Conservation (phyloP, 2,797 vertebrate genomes). For the Pangasius macronema region DNA sequence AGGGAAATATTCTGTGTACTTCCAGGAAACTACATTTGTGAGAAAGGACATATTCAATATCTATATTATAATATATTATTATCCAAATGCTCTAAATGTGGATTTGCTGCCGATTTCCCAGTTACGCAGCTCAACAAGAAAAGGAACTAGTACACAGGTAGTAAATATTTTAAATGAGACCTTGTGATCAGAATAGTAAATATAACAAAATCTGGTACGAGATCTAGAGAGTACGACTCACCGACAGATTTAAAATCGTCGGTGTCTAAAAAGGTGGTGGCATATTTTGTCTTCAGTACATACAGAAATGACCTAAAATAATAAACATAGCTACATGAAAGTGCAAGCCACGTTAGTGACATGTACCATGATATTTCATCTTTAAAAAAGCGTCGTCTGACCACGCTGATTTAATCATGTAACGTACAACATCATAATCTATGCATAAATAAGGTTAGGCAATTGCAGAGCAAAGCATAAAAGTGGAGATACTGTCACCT, state of each 20-base stretch:
- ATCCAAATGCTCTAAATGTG: background rate
- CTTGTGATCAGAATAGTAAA: background rate
- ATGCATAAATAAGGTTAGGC: no score
- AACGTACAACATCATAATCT: background rate
- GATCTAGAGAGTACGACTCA: no score
- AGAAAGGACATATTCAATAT: background rate
- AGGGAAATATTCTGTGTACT: background rate
- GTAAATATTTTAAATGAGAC: background rate
- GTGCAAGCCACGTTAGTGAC: background rate
- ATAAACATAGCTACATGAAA: background rate
- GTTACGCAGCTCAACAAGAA: background rate
- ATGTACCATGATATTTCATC: background rate
- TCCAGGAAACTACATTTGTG: background rate
- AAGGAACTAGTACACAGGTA: background rate
- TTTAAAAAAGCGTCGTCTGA: background rate
- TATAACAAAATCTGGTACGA: no score
- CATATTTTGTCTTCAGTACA: background rate
- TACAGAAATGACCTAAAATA: background rate
- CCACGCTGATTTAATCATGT: background rate
- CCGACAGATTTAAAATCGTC: no score
- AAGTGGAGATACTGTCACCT: background rate
- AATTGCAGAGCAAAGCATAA: background rate
- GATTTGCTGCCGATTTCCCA: background rate
- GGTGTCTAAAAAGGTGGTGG: no score
- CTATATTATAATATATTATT: no score